Base-by-base conservation (phyloP, 2,888 invertebrate genomes). In the Agrilus cyanescens region DNA sequence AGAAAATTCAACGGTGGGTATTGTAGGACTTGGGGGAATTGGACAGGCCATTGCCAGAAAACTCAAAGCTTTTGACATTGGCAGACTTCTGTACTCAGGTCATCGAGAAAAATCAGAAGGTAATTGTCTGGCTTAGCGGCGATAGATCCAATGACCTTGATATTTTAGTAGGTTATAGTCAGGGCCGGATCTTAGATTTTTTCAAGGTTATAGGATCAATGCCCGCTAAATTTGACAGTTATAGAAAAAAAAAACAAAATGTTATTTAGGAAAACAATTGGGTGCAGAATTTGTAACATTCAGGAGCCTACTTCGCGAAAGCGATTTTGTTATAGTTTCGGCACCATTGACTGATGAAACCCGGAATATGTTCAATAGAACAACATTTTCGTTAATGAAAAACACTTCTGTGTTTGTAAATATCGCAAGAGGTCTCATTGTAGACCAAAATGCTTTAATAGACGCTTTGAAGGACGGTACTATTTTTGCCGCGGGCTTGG, bases 401-500 rank as follows among this genome's bases (percentile, higher is more conserved):
- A 72, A 67, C 12, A 80, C 68, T 31, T 74, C 85, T 0, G 74
- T 89, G 4, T 72, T 91, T 32, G 72, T 91, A 2, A 91, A 91
- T 57, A 74, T 85, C 38, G 80, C 80, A 36, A 70, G 84, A 53
- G 85, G 85, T 61, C 81, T 76, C 64, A 66, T 85, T n/a, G 73
- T 87, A 0, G 80, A 91, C 51, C 91, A 93, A 58, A 78, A 84
- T 1, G 90, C 84, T 46, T 66, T 96, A 18, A 76, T 84, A 41
- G 73, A 76, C 38, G 93, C 93, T 0, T 67, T 96, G 38, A 79
- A 79, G 56, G 72, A 70, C 32, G 77, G 79, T 2, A 71, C 74
- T 49, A 93, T 95, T 48, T 83, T 80, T 58, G 85, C 85, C 0
- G 95, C 94, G 2, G 95, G 93, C 0, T 70, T 96, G 2, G 95